phyloP scores from a whole-genome alignment of 1,140 invertebrate genomes.

The Lasioglossum baleicum region DNA sequence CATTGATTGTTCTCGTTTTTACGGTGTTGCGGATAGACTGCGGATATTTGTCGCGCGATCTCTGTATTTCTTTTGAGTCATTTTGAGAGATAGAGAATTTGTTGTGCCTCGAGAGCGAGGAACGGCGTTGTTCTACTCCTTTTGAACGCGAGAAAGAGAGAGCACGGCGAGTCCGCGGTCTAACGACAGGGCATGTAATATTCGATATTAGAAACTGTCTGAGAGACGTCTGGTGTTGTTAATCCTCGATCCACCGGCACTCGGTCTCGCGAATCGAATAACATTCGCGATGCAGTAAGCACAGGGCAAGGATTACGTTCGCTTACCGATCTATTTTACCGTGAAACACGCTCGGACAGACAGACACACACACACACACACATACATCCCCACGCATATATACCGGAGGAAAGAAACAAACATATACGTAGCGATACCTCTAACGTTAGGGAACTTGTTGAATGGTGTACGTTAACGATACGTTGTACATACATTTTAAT shows the following conservation, averaged over 20 bases:
- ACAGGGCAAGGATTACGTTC: constrained; percentile 62
- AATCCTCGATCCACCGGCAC: constrained; percentile 37
- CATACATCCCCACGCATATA: no score
- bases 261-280: constrained; percentile 35
- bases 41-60: no score
- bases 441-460: constrained; percentile 63
- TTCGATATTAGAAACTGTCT: neutral
- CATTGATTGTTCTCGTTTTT: no score
- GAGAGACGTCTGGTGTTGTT: constrained; percentile 22
- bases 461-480: constrained; percentile 64
- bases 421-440: constrained; percentile 61
- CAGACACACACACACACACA: no score
- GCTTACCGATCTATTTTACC: constrained; percentile 68
- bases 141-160: no score
- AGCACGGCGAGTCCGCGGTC: no score
- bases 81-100: no score
- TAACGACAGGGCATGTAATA: no score
- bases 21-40: no score
- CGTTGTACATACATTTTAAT: constrained; percentile 69
- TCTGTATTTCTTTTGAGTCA: no score
- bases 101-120: no score
- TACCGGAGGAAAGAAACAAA: constrained; percentile 2
- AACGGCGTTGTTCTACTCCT: no score
- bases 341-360: constrained; percentile 47
- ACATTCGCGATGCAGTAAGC: constrained; percentile 45